A percentile compares a stretch with the other conserved stretches of the same genome.
Evolutionary conservation across 1,140 invertebrate genomes (phyloP).

Genomic region (Marisa cornuarietis): DNA sequence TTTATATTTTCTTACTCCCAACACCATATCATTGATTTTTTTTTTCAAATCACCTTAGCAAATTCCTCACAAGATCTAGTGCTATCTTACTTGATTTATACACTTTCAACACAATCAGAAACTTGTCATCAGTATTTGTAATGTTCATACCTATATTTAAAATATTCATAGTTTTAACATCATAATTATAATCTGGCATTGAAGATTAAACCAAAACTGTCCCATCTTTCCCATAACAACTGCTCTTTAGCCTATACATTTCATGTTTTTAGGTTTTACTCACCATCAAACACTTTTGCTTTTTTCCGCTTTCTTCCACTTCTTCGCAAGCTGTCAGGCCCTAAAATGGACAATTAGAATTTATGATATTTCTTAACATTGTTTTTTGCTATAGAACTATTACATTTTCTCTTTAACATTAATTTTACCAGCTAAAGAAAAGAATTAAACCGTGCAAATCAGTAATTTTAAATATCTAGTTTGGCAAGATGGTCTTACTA

Average conservation of each 20-base stretch:
- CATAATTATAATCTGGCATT: background rate
- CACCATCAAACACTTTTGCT: constrained; percentile 60
- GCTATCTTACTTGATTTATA: background rate
- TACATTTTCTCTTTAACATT: background rate
- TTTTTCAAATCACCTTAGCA: background rate
- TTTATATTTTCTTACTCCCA: background rate
- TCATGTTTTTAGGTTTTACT: constrained; percentile 8
- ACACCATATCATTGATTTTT: background rate
- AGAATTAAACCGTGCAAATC: background rate
- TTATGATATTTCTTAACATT: background rate
- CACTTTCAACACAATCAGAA: background rate
- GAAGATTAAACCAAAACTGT: background rate
- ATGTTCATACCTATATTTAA: background rate
- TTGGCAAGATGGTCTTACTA: background rate
- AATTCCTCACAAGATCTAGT: background rate
- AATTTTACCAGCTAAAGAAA: background rate
- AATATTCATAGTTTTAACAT: background rate
- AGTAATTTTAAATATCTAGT: background rate
- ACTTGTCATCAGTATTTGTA: background rate
- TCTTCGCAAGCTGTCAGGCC: constrained; percentile 61
- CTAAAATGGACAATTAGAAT: constrained; percentile 32
- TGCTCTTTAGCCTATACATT: background rate
- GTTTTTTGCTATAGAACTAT: background rate
- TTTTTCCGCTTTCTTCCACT: constrained; percentile 60
- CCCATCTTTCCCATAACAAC: background rate